These are phyloP conservation scores for Callaeas wilsoni DNA, from an alignment of 2,113 vertebrate species.

Conservation along the genomic window DNA sequence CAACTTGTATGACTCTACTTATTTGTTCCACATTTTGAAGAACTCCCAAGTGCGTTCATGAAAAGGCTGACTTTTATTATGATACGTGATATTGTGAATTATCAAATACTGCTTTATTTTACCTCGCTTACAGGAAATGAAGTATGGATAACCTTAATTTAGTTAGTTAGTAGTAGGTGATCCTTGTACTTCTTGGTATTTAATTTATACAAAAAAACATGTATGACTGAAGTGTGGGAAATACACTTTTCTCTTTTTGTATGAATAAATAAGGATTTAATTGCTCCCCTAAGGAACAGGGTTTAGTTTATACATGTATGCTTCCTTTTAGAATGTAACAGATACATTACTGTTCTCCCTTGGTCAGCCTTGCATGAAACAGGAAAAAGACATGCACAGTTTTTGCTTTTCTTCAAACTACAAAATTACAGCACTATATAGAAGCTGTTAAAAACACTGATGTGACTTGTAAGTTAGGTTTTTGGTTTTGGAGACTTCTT, in stretches of 20 bases:
- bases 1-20: background rate
- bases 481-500: background rate
- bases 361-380: background rate
- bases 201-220: background rate
- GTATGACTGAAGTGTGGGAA: background rate
- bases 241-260: background rate
- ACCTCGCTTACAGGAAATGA: background rate
- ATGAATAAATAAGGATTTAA: background rate
- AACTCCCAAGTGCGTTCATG: background rate
- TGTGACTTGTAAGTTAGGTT: background rate
- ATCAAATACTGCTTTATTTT: background rate
- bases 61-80: background rate
- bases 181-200: background rate
- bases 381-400: background rate
- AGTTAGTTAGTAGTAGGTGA: background rate
- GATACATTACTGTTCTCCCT: background rate
- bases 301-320: background rate
- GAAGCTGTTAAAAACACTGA: background rate
- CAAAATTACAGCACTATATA: background rate
- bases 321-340: background rate
- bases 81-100: background rate
- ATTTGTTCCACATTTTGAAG: slow-evolving; percentile 10
- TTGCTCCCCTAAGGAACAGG: background rate
- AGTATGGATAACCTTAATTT: background rate
- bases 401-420: background rate